Evolutionary conservation across 2,797 vertebrate genomes (phyloP).

Genomic region (Pangasius macronema): DNA sequence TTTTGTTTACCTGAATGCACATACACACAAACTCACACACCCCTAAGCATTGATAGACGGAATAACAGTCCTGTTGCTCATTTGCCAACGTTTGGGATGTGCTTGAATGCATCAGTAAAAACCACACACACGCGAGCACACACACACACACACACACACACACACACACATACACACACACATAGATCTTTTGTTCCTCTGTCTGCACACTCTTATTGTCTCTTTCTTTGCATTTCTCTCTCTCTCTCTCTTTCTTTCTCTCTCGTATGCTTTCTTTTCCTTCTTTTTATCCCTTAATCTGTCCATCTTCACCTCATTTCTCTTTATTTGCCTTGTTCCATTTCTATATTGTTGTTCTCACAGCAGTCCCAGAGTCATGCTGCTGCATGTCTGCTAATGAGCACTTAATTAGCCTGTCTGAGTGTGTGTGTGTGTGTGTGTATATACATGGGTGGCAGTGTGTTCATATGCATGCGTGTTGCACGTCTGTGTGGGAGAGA

Average conservation of each 20-base stretch:
- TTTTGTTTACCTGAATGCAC: conserved; percentile 11
- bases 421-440: conserved; percentile 44
- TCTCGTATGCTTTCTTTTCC: neutral
- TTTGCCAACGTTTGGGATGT: conserved; percentile 70
- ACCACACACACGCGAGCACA: conserved; percentile 58
- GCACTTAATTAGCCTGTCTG: conserved; percentile 78
- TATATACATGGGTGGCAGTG: conserved; percentile 13
- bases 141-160: neutral
- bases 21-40: conserved; percentile 32
- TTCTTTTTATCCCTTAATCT: neutral
- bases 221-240: neutral
- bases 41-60: conserved; percentile 58
- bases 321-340: neutral
- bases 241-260: neutral
- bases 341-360: neutral
- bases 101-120: conserved; percentile 68
- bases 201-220: neutral
- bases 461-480: conserved; percentile 32
- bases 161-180: conserved; percentile 4
- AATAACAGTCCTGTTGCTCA: conserved; percentile 71
- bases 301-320: neutral
- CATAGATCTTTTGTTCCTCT: neutral
- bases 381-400: conserved; percentile 77
- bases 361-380: conserved; percentile 65
- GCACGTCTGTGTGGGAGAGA: conserved; percentile 32